Evolutionary conservation across 2,888 invertebrate genomes (phyloP).

Genomic region (Drosophila neonasuta): DNA sequence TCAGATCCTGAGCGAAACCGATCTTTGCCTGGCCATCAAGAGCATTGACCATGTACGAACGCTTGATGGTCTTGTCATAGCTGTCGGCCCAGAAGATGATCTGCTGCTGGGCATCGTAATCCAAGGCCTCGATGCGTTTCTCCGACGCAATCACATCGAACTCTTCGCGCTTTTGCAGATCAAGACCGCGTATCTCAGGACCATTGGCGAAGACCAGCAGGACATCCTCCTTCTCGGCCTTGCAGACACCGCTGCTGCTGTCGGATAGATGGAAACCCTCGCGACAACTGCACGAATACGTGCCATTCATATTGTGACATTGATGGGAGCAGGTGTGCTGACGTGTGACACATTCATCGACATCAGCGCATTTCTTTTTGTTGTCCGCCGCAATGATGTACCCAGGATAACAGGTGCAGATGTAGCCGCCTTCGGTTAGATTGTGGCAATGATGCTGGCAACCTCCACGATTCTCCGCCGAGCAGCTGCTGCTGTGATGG

Average conservation of each 20-base stretch:
- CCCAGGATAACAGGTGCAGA: constrained; percentile 94
- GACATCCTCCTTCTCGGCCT: constrained; percentile 86
- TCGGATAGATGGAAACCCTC: constrained; percentile 91
- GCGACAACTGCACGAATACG: constrained; percentile 92
- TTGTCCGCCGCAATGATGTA: constrained; percentile 91
- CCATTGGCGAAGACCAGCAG: constrained; percentile 91
- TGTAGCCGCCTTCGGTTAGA: constrained; percentile 91
- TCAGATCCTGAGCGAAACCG: constrained; percentile 93
- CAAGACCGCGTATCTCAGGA: constrained; percentile 91
- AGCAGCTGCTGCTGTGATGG: constrained; percentile 87
- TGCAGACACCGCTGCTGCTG: constrained; percentile 91
- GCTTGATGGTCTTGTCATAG: constrained; percentile 93
- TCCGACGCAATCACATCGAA: constrained; percentile 91
- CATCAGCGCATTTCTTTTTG: constrained; percentile 92
- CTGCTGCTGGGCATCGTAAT: constrained; percentile 91
- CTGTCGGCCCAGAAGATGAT: constrained; percentile 98
- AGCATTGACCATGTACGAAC: constrained; percentile 94
- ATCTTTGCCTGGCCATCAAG: constrained; percentile 89
- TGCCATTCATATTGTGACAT: constrained; percentile 95
- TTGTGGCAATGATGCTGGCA: constrained; percentile 96
- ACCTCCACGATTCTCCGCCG: constrained; percentile 87
- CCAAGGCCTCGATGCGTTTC: constrained; percentile 94
- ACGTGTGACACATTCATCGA: constrained; percentile 93
- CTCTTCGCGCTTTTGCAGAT: constrained; percentile 87
- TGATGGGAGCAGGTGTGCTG: constrained; percentile 95